phyloP scores from a whole-genome alignment of 2,113 vertebrate genomes.

The Psittacara wagleri region DNA sequence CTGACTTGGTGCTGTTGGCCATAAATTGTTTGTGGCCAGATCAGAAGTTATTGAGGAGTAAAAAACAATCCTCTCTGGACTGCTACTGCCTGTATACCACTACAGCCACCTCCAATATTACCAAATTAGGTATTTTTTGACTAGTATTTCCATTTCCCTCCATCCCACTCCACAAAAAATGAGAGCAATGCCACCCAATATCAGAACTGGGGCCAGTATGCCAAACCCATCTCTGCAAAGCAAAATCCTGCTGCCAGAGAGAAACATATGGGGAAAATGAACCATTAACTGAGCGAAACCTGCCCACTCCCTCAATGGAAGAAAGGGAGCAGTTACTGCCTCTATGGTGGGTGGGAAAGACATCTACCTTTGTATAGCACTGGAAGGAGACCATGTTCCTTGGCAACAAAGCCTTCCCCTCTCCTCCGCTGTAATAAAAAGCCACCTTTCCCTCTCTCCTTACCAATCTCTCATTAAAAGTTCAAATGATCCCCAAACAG shows the following conservation, averaged over 20 bases:
- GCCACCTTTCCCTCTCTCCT: slow-evolving; percentile 28
- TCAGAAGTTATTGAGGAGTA: not conserved
- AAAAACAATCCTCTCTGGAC: not conserved
- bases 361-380: not conserved
- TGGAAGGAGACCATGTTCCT: not conserved
- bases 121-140: not conserved
- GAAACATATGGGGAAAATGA: not conserved
- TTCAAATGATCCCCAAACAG: slow-evolving; percentile 45
- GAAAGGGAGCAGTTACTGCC: not conserved
- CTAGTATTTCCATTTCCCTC: accelerated
- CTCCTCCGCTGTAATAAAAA: not conserved
- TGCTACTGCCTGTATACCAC: too few relatives aligned
- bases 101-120: not conserved
- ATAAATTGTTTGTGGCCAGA: not conserved
- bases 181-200: not conserved
- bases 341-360: not conserved
- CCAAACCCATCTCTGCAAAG: not conserved
- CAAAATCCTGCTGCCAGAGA: not conserved
- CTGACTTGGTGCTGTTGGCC: not conserved
- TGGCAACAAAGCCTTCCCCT: not conserved
- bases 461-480: slow-evolving; percentile 53
- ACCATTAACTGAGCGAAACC: not conserved
- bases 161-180: not conserved
- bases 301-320: not conserved
- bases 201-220: not conserved